These are phyloP conservation scores for Fabriciana adippe DNA, from an alignment of 2,888 invertebrate genomes.

Conservation along the genomic window DNA sequence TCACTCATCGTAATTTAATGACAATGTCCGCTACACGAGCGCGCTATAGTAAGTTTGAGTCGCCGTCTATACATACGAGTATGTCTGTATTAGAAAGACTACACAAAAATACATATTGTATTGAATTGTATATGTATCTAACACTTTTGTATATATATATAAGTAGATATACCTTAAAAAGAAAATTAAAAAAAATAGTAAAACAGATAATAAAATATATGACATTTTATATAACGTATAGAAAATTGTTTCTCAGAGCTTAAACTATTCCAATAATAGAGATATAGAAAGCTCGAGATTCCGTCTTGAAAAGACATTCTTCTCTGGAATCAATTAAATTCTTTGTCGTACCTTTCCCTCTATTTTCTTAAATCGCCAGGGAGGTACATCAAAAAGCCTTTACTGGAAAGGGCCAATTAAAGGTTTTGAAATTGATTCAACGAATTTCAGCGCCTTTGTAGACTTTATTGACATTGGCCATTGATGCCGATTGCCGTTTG, in stretches of 20 bases:
- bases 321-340: slow-evolving; percentile 73
- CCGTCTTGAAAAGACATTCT: slow-evolving; percentile 55
- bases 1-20: slow-evolving; percentile 43
- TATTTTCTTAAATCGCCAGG: slow-evolving; percentile 60
- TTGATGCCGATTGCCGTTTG: slow-evolving; percentile 58
- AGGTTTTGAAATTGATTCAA: slow-evolving; percentile 75
- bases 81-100: no score
- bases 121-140: neutral
- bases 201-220: neutral
- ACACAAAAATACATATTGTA: neutral
- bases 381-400: slow-evolving; percentile 63
- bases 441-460: slow-evolving; percentile 60
- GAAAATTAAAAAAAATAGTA: neutral
- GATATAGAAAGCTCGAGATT: slow-evolving; percentile 40
- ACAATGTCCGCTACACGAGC: slow-evolving; percentile 27
- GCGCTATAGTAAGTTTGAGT: slow-evolving; percentile 17
- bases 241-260: slow-evolving; percentile 34
- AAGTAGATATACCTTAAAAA: no score
- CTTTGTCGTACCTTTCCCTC: slow-evolving; percentile 64
- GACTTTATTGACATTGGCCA: slow-evolving; percentile 66
- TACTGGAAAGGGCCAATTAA: slow-evolving; percentile 70
- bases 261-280: slow-evolving; percentile 41
- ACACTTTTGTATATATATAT: no score
- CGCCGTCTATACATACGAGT: neutral
- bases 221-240: slow-evolving; percentile 24